phyloP scores from a whole-genome alignment of 2,113 vertebrate genomes.

The Podarcis cretensis region DNA sequence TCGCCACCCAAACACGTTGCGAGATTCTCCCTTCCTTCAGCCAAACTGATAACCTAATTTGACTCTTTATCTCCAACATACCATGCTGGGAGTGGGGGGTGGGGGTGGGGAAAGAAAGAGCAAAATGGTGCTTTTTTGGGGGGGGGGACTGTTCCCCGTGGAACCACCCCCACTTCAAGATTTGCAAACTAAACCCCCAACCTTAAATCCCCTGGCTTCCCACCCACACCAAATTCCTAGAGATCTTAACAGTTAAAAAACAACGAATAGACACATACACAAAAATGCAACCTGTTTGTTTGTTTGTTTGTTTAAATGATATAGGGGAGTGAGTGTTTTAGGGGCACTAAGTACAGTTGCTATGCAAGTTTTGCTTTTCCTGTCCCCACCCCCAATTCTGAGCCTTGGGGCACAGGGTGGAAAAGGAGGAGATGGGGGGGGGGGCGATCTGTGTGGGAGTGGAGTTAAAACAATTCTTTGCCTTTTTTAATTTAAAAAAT shows the following conservation, averaged over 20 bases:
- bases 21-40: slow-evolving; percentile 33
- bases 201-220: too few species aligned
- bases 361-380: background rate
- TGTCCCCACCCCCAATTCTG: background rate
- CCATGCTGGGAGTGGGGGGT: background rate
- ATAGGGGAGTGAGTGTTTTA: background rate
- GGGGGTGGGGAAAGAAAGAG: background rate
- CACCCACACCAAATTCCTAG: background rate
- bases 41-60: slow-evolving; percentile 26
- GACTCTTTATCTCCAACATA: background rate
- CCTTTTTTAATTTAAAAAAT: slow-evolving; percentile 11
- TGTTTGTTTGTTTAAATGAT: background rate
- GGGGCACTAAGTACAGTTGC: background rate
- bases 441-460: background rate
- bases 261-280: background rate
- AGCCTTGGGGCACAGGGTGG: background rate
- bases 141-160: background rate
- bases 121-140: background rate
- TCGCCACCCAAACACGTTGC: slow-evolving; percentile 53
- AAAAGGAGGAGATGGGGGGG: too few species aligned
- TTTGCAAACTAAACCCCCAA: too few species aligned
- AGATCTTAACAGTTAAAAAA: background rate
- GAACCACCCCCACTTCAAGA: background rate
- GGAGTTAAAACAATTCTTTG: slow-evolving; percentile 7
- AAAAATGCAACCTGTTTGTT: background rate